phyloP scores from a whole-genome alignment of 2,797 vertebrate genomes.

The Enteromius viviparus region DNA sequence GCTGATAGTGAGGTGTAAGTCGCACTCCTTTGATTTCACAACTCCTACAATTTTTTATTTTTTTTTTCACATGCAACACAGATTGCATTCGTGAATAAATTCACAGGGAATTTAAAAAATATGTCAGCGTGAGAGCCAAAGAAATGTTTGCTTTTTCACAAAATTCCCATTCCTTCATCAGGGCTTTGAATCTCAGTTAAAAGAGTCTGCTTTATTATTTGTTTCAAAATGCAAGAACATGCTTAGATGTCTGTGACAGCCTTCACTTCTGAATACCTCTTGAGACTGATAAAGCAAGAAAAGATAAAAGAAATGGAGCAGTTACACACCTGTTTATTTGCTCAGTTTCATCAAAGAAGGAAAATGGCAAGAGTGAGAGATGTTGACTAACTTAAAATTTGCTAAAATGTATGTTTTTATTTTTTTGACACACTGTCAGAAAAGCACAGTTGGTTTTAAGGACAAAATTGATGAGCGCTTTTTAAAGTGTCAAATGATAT shows the following conservation, averaged over 20 bases:
- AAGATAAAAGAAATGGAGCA: constrained; percentile 35
- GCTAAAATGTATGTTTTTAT: background rate
- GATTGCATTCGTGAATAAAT: constrained; percentile 39
- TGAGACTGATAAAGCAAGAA: constrained; percentile 26
- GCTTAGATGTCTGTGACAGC: constrained; percentile 54
- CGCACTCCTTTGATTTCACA: constrained; percentile 38
- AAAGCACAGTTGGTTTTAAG: constrained; percentile 2
- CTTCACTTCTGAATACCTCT: constrained; percentile 38
- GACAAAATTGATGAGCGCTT: constrained; percentile 10
- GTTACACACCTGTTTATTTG: constrained; percentile 53
- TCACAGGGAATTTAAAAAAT: constrained; percentile 47
- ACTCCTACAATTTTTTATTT: constrained; percentile 12
- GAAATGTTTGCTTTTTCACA: constrained; percentile 44
- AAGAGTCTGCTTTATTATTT: constrained; percentile 58
- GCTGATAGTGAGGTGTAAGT: constrained; percentile 31
- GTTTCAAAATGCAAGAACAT: constrained; percentile 51
- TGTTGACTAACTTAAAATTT: constrained; percentile 39
- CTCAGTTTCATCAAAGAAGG: constrained; percentile 44
- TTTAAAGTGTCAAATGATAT: background rate
- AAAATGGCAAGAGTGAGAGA: constrained; percentile 33
- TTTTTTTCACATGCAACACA: background rate
- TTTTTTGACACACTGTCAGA: constrained; percentile 23
- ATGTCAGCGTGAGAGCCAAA: constrained; percentile 5
- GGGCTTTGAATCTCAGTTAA: constrained; percentile 46
- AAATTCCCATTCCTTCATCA: constrained; percentile 48